Base-by-base conservation (phyloP, 2,888 invertebrate species). In the Zygothrica quintamaculata region DNA sequence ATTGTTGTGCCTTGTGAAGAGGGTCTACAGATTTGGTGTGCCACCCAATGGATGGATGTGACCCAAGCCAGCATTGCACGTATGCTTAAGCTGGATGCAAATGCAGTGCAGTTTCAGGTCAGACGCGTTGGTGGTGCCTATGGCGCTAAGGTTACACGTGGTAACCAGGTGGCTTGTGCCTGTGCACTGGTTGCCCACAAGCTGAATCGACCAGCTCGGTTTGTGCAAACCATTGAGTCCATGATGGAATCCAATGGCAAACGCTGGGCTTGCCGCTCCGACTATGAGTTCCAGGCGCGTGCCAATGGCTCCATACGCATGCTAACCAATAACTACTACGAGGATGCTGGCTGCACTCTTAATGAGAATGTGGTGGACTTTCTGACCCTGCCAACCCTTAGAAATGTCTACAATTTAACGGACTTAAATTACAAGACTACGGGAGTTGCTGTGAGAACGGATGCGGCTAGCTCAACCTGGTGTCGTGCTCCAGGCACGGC, bases 51-150 rank as follows among this genome's bases (percentile, higher is more conserved):
- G 92, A 92, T 94, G 72, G 93, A 95, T 74, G 86, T 93, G 13
- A 90, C 91, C 0, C 94, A 95, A 82, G 84, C 92, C 3, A 92
- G 92, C 1, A 90, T 95, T 7, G 92, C 94, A 0, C 82, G 92
- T n/a, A 72, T 72, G 71, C 69, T 72, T 0, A 68, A 74, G 1
- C 76, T 94, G 13, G 92, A 93, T 4, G 91, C 92, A 37, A 94
- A 94, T 85, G 93, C 95, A 18, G 92, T 97, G n/a, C 94, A 95
- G 61, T 90, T 97, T 0, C 90, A 92, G 18, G 95, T 96, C 0
- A 92, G 94, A 1, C 93, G 97, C 15, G 71, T 97, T 0, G 97
- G 97, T 0, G 97, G 97, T 6, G 95, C 91, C 0, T 98, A 95
- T 88, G 97, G 97, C 0, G 93, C 92, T 0, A 98, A 97, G 53